Percentiles rank a stretch among this genome's conserved stretches.
Conservation (phyloP, 2,113 vertebrate genomes). For the Cichladusa arquata region DNA sequence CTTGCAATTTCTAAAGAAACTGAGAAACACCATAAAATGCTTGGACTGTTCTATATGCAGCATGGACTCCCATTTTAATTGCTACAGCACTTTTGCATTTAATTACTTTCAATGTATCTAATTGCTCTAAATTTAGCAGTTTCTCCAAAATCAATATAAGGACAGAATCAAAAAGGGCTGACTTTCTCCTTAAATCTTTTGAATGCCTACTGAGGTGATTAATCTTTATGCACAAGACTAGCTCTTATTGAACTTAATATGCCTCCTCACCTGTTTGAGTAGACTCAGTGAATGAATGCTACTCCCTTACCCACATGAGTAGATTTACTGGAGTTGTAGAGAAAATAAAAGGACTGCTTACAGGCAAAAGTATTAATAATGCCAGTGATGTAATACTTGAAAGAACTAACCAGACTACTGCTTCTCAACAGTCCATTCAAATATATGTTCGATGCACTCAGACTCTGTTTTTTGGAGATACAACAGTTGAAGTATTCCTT, state of each 20-base stretch:
- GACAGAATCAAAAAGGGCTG: slow-evolving; percentile 51
- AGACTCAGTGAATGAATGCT: neutral
- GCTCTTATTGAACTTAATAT: neutral
- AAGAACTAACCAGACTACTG: neutral
- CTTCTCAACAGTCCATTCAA: neutral
- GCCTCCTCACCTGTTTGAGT: neutral
- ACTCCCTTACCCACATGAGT: neutral
- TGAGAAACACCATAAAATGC: neutral
- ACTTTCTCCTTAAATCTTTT: slow-evolving; percentile 45
- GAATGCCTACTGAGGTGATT: neutral
- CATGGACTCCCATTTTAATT: slow-evolving; percentile 26
- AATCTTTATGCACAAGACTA: neutral
- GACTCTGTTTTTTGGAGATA: neutral
- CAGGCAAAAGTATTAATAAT: neutral
- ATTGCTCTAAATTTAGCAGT: slow-evolving; percentile 59
- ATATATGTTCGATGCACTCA: neutral
- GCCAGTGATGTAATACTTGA: neutral
- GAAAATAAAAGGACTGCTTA: neutral
- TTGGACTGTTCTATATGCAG: neutral
- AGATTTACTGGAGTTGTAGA: neutral
- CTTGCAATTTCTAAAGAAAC: neutral
- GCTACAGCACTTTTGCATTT: slow-evolving; percentile 44
- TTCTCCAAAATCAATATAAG: slow-evolving; percentile 50
- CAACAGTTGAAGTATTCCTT: neutral
- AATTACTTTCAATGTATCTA: slow-evolving; percentile 49